Base-by-base conservation (phyloP, 2,888 invertebrate genomes). In the Apotomis turbidana region DNA sequence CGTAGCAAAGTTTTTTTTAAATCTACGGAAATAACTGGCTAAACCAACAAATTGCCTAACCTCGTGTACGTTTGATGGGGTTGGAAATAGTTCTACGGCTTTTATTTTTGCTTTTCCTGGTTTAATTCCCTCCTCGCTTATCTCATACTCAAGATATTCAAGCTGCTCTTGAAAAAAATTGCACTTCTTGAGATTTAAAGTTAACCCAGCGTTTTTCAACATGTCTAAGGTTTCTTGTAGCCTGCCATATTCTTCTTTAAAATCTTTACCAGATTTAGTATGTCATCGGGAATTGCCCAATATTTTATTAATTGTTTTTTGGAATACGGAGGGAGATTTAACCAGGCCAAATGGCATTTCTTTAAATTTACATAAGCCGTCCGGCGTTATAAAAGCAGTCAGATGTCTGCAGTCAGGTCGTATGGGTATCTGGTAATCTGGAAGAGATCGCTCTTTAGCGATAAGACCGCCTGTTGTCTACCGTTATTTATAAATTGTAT, bases 391-490 rank as follows among this genome's bases (percentile, higher is more conserved):
- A 49, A 74, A 74, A 6, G 71, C 64, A 5, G 74, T 71, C 5
- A 71, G 38, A 54, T 74, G 54, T n/a, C 54, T 68, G 13, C 69
- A 44, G 3, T 70, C 52, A 13, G 59, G 36, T 9, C 36, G 49
- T 3, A 75, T 55, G 2, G 75, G 75, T 9, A 73, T 73, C 49
- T 73, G 73, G 55, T 73, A 75, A n/a, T n/a, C n/a, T n/a, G n/a
- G n/a, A n/a, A n/a, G n/a, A n/a, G n/a, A n/a, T n/a, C n/a, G n/a
- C n/a, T n/a, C n/a, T n/a, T n/a, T n/a, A n/a, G n/a, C n/a, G n/a
- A n/a, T n/a, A n/a, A n/a, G n/a, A n/a, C n/a, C n/a, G n/a, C n/a
- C n/a, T n/a, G n/a, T n/a, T n/a, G n/a, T n/a, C n/a, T n/a, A n/a
- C n/a, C n/a, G n/a, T n/a, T n/a, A n/a, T n/a, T n/a, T n/a, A n/a